Evolutionary conservation across 2,888 invertebrate species (phyloP).

Genomic region (Altica lythri): DNA sequence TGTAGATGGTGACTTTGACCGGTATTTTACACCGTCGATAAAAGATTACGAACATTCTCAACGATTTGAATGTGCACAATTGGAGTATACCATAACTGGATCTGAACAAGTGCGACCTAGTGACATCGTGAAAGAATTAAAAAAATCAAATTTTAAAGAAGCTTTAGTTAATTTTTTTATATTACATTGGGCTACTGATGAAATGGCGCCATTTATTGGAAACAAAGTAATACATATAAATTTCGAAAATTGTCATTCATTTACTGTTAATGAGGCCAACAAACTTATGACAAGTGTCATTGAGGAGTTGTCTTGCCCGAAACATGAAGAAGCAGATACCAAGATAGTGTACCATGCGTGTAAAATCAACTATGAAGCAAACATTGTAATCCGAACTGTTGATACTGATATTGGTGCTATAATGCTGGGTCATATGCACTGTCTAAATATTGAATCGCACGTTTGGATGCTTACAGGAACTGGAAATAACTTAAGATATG

Average conservation of each 20-base stretch:
- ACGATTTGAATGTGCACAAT: background rate
- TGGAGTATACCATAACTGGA: background rate
- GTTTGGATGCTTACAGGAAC: no score
- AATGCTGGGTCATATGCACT: no score
- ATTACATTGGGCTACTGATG: background rate
- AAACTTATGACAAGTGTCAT: conserved; percentile 19
- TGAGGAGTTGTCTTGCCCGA: conserved; percentile 23
- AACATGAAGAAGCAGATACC: conserved; percentile 34
- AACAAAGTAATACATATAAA: background rate
- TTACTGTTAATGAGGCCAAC: conserved; percentile 38
- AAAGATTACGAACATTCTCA: background rate
- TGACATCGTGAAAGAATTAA: background rate
- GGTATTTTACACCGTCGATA: background rate
- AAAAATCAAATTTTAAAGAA: background rate
- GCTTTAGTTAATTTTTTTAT: background rate
- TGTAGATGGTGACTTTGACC: background rate
- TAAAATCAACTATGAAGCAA: no score
- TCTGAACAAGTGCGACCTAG: background rate
- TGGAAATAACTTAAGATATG: no score
- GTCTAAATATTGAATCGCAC: no score
- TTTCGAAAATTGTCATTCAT: conserved; percentile 33
- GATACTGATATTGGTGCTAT: no score
- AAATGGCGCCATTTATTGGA: background rate
- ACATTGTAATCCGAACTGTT: no score
- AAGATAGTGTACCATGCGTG: conserved; percentile 30